Base-by-base conservation (phyloP, 2,888 invertebrate genomes). In the Plebejus melissa region DNA sequence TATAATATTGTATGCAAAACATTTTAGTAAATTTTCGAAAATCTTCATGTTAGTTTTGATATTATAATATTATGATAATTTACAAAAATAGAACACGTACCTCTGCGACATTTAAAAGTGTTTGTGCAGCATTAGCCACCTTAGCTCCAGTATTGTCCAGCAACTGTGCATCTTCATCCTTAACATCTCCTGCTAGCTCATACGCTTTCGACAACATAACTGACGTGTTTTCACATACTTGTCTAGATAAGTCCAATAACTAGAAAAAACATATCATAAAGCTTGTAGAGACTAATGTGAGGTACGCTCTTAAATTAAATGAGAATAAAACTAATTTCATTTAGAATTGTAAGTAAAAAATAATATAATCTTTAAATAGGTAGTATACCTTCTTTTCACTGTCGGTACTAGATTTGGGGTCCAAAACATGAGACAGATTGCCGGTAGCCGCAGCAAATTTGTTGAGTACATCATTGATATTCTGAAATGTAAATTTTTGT, bases 41-140 rank as follows among this genome's bases (percentile, higher is more conserved):
- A 46, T 9, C 6, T 41, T 41, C 7, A 41, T 41, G 2, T 46
- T 46, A 46, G 46, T 46, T 46, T 46, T 2, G 46, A 9, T 41
- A 41, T 7, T 11, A 46, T 41, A 1, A 41, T 46, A 46, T 46
- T 46, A 46, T 46, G 46, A 46, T 9, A 9, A 9, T 46, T 2
- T 46, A 46, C 46, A 13, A 32, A 65, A 65, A 65, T 50, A 46
- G 4, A 28, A 50, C 7, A 50, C 72, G 76, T 76, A 85, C 86
- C 82, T 84, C 83, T 9, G 83, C 82, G 36, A 82, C 80, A 41
- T 80, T 80, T 0, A 83, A 78, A 7, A 85, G 75, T 4, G 77
- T 76, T 13, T 82, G 79, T 4, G 84, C 82, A 32, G 81, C 81
- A 65, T 81, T 82, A 1, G 81, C 82, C 5, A 82, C 81, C 3